phyloP scores from a whole-genome alignment of 2,113 vertebrate genomes.

The Mola mola region DNA sequence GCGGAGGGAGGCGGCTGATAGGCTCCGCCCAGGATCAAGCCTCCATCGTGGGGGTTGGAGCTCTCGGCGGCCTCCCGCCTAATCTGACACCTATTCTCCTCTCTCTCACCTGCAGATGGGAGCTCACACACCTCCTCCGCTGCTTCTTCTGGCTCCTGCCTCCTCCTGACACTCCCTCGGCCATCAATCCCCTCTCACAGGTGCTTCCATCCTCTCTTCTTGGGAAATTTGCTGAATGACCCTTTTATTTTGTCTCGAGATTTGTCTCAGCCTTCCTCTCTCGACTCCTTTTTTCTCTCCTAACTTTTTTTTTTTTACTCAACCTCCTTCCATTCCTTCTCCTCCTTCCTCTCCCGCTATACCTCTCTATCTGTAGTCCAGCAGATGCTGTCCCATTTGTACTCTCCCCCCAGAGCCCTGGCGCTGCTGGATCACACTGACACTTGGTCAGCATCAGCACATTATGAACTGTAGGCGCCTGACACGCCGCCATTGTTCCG shows the following conservation, averaged over 20 bases:
- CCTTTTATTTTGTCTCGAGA: constrained; percentile 34
- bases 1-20: constrained; percentile 51
- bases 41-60: constrained; percentile 73
- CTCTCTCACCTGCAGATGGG: constrained; percentile 75
- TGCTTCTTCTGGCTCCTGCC: constrained; percentile 45
- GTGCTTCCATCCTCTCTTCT: constrained; percentile 48
- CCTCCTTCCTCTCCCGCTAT: constrained; percentile 43
- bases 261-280: constrained; percentile 31
- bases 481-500: constrained; percentile 82
- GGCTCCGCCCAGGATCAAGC: constrained; percentile 73
- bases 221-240: constrained; percentile 22
- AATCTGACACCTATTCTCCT: constrained; percentile 79
- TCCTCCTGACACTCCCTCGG: constrained; percentile 20
- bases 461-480: constrained; percentile 83
- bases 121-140: constrained; percentile 62
- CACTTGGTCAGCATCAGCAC: constrained; percentile 85
- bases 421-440: constrained; percentile 78
- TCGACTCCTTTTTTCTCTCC: constrained; percentile 20
- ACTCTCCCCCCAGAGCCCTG: constrained; percentile 73
- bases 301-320: constrained; percentile 43
- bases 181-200: constrained; percentile 66
- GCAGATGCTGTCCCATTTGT: constrained; percentile 83
- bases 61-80: constrained; percentile 67
- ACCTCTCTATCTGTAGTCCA: constrained; percentile 80
- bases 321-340: constrained; percentile 43